These are phyloP conservation scores for Crocodylus rhombifer DNA, from an alignment of 2,797 vertebrate species.

Conservation along the genomic window DNA sequence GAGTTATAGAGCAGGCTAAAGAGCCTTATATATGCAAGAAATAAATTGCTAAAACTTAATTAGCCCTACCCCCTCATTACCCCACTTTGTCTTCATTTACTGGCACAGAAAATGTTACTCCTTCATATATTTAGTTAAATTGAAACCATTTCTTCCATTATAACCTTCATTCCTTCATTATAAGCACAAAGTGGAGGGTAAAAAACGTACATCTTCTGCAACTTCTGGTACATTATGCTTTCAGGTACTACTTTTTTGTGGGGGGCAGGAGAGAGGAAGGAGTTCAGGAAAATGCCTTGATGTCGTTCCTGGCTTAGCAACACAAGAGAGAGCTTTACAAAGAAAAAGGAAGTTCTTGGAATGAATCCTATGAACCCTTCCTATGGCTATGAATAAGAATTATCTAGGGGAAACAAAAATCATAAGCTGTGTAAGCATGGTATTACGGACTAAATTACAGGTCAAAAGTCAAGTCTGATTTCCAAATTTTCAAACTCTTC, in stretches of 20 bases:
- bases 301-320: no score
- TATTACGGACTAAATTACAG: no score
- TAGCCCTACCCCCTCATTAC: no score
- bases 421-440: background rate
- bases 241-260: background rate
- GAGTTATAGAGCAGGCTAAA: background rate
- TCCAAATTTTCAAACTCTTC: no score
- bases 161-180: background rate
- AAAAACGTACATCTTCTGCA: background rate
- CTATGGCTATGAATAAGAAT: background rate
- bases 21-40: background rate
- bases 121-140: background rate
- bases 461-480: no score
- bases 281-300: no score
- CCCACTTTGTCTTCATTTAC: background rate
- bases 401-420: background rate
- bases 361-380: background rate
- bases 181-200: background rate
- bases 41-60: background rate
- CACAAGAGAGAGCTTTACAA: no score
- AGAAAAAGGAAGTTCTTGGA: background rate
- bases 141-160: no score
- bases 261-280: no score
- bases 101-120: background rate
- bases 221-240: background rate